These are phyloP conservation scores for Liopterus haemorrhoidalis DNA, from an alignment of 2,888 invertebrate genomes.

Conservation along the genomic window DNA sequence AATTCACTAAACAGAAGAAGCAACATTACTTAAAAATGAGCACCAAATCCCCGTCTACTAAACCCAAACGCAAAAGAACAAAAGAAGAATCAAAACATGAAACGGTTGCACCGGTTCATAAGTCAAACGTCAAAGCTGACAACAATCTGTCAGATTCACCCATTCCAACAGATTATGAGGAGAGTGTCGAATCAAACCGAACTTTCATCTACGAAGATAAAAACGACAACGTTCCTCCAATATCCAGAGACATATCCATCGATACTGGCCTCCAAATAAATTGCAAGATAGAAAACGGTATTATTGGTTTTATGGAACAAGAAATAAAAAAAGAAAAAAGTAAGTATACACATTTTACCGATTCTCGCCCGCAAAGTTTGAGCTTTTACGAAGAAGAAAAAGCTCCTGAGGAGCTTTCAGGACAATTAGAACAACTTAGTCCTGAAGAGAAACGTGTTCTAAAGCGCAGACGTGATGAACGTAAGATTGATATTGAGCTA, in stretches of 20 bases:
- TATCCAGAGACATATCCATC: slow-evolving; percentile 48
- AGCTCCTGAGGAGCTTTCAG: slow-evolving; percentile 44
- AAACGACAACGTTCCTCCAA: slow-evolving; percentile 39
- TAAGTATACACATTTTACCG: slow-evolving; percentile 43
- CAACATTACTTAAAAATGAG: slow-evolving; percentile 28
- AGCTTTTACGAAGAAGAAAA: slow-evolving; percentile 47
- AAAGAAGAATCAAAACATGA: slow-evolving; percentile 43
- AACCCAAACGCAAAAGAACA: slow-evolving; percentile 37
- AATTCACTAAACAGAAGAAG: no score
- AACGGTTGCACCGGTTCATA: slow-evolving; percentile 45
- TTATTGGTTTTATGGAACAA: slow-evolving; percentile 44
- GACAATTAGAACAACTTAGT: slow-evolving; percentile 43
- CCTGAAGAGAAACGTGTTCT: slow-evolving; percentile 45
- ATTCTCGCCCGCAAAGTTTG: slow-evolving; percentile 46
- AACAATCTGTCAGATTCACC: slow-evolving; percentile 24
- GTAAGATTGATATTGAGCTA: slow-evolving; percentile 41
- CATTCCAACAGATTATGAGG: slow-evolving; percentile 36
- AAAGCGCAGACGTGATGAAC: slow-evolving; percentile 41
- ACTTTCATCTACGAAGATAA: slow-evolving; percentile 38
- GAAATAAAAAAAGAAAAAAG: slow-evolving; percentile 39
- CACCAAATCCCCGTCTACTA: slow-evolving; percentile 37
- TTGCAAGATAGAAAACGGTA: slow-evolving; percentile 43
- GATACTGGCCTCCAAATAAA: slow-evolving; percentile 57
- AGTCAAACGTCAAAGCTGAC: slow-evolving; percentile 33
- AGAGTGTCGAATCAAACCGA: slow-evolving; percentile 40